Conservation (phyloP, 1,140 invertebrate species). For the Hestina assimilis region DNA sequence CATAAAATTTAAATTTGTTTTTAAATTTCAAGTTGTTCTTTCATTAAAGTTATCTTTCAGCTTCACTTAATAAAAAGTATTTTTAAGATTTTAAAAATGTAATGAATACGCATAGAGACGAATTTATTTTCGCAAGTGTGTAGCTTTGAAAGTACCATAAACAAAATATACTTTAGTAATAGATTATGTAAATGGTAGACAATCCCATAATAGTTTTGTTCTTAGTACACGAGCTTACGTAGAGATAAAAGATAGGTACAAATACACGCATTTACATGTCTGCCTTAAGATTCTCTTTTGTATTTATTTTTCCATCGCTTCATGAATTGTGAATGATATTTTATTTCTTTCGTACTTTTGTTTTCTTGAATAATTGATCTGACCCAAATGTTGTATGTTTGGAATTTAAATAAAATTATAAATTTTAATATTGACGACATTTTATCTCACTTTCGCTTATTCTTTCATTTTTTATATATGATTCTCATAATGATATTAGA, state of each 20-base stretch:
- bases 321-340: neutral
- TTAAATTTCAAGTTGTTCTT: too few species aligned
- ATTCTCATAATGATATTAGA: too few species aligned
- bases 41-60: too few species aligned
- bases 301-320: neutral
- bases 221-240: conserved; percentile 19
- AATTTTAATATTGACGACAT: too few species aligned
- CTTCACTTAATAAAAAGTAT: too few species aligned
- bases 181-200: conserved; percentile 27
- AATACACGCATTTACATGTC: conserved; percentile 1
- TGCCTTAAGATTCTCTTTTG: neutral
- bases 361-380: conserved; percentile 8
- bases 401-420: too few species aligned
- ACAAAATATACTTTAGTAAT: conserved; percentile 13
- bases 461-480: too few species aligned
- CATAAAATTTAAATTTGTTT: too few species aligned
- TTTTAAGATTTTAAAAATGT: too few species aligned
- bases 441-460: too few species aligned
- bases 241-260: conserved; percentile 1
- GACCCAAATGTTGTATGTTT: neutral
- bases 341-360: neutral
- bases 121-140: too few species aligned
- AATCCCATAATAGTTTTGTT: conserved; percentile 25
- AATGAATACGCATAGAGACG: too few species aligned
- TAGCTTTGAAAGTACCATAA: conserved; percentile 11